phyloP scores from a whole-genome alignment of 2,113 vertebrate species.

The Merops nubicus region DNA sequence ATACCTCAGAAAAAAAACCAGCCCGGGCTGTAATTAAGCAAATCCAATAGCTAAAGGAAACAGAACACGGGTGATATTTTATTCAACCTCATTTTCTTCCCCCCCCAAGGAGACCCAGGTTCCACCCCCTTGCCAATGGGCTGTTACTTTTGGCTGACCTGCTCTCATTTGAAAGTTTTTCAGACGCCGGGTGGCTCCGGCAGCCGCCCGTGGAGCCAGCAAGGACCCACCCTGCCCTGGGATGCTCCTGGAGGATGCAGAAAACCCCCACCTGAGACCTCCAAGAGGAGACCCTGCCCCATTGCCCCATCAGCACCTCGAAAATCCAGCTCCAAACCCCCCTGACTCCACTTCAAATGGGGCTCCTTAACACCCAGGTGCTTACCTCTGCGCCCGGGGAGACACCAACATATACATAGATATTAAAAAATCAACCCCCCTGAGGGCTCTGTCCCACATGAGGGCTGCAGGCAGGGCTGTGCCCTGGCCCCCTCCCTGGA shows the following conservation, averaged over 20 bases:
- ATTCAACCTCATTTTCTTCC: background rate
- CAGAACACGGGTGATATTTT: background rate
- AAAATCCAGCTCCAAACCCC: background rate
- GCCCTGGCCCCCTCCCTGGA: background rate
- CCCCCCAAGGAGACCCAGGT: background rate
- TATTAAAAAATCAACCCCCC: background rate
- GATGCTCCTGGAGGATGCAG: background rate
- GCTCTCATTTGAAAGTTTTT: conserved; percentile 41
- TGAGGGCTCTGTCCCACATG: background rate
- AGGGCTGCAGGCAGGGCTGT: background rate
- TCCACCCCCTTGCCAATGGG: background rate
- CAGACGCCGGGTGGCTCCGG: background rate
- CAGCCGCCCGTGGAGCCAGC: too few relatives aligned
- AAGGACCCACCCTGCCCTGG: background rate
- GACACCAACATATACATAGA: background rate
- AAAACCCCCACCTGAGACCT: background rate
- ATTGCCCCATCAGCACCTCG: rapidly evolving
- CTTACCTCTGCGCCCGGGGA: rapidly evolving
- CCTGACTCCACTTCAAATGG: background rate
- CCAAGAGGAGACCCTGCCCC: background rate
- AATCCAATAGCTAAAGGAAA: background rate
- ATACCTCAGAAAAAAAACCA: background rate
- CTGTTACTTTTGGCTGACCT: conserved; percentile 53
- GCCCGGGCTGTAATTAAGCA: conserved; percentile 9
- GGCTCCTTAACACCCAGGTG: rapidly evolving